Base-by-base conservation (phyloP, 2,113 vertebrate genomes). In the Xiphophorus hellerii region DNA sequence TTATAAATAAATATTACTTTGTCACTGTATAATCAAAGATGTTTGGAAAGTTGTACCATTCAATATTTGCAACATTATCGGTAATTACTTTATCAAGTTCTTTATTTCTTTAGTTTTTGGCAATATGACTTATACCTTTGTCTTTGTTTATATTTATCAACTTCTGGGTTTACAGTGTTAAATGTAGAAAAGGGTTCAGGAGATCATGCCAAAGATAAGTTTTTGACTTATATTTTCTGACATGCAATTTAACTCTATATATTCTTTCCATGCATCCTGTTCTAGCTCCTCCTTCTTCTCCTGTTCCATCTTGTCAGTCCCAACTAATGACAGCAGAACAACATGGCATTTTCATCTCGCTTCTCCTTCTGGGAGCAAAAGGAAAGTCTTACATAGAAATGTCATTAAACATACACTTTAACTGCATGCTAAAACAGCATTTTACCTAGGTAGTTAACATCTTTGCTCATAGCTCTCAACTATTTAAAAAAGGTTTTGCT, bases 331-430 rank as follows among this genome's bases (percentile, higher is more conserved):
- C 83, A 91, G 90, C 89, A 85, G 87, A 78, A 73, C 76, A 74
- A 86, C 93, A 99, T 99, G 98, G 98, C 98, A 61, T 99, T 99
- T 87, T 99, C 98, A 77, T 98, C 97, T 80, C 95, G 96, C 86
- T 99, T 99, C 92, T 98, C 97, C 25, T 99, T 99, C 96, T 99
- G 98, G 98, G 97, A 99, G 90, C 94, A 97, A 95, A 99, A 99
- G 97, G 98, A 94, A 98, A 98, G 98, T 98, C 69, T 93, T 74
- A 89, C 88, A 91, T 91, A 33, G 83, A 87, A 82, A 84, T 87
- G 88, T 76, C 11, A 75, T 68, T 1, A 58, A 64, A 54, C 64
- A 82, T 64, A 81, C 28, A 67, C 33, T 74, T n/a, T 72, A 42
- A 58, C 15, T 87, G 90, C 93, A 90, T 84, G 84, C 80, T 76